Percentiles rank a stretch among this genome's conserved stretches.
phyloP scores from a whole-genome alignment of 1,140 invertebrate genomes.

The Halesus radiatus region DNA sequence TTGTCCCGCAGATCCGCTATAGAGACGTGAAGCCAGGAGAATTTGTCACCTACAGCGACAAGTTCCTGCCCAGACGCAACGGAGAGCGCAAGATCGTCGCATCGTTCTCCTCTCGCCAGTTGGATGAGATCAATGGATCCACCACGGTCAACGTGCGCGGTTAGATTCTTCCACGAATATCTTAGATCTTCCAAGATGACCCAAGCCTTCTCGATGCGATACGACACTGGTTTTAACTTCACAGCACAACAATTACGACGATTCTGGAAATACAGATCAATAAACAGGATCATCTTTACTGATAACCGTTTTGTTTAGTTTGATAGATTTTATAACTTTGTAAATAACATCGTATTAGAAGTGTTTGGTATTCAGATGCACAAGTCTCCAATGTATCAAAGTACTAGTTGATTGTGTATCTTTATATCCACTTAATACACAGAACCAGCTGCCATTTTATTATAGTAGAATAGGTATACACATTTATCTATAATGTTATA shows the following conservation, averaged over 20 bases:
- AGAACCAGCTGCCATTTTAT: too few species aligned
- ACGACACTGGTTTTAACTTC: not conserved
- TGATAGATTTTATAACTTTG: too few species aligned
- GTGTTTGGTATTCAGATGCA: too few species aligned
- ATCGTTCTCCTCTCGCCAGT: conserved; percentile 75
- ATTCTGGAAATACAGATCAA: not conserved
- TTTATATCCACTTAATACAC: too few species aligned
- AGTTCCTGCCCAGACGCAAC: conserved; percentile 70
- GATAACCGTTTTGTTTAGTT: too few species aligned
- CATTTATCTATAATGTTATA: too few species aligned
- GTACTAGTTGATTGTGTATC: too few species aligned
- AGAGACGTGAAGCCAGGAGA: conserved; percentile 74
- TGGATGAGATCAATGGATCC: conserved; percentile 75
- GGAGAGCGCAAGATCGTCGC: conserved; percentile 74
- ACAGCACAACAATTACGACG: not conserved
- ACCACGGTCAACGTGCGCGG: conserved; percentile 67
- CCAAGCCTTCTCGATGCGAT: not conserved
- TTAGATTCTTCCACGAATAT: conserved; percentile 52
- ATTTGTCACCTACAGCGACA: conserved; percentile 71
- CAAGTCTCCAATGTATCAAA: too few species aligned
- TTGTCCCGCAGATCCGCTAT: conserved; percentile 64
- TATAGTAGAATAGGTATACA: too few species aligned
- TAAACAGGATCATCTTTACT: too few species aligned
- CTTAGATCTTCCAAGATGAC: not conserved
- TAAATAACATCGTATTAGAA: too few species aligned